Evolutionary conservation across 1,140 invertebrate species (phyloP), one percentile per base, ranked within the genome.

Genomic region (Tachypleus tridentatus): DNA sequence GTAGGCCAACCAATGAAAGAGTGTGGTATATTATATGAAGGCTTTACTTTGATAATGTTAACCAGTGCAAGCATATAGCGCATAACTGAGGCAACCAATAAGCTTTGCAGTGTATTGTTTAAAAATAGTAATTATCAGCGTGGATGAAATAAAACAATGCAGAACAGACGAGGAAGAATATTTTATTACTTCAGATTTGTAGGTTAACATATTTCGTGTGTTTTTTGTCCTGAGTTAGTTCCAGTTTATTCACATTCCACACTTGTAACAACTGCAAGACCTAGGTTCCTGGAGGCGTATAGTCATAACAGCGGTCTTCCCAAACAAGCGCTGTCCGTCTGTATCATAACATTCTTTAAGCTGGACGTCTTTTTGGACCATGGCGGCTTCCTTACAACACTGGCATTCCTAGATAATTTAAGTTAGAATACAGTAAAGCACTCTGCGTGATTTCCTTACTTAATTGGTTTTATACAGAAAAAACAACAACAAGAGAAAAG

Each of bases 241-340:
- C 29, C 29, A 29, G 2, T 29, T 29, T 29, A 62, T 57, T 64
- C 54, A 69, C 11, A 64, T 51, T 51, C 89, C 88, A 75, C 91
- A 93, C 77, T 91, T 91, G 76, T 84, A 88, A 74, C 91, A 94
- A 78, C 88, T 88, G 77, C 91, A 94, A 70, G 93, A 89, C 29
- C 85, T 84, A 1, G 91, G 91, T 77, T 93, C 90, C 60, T 85
- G 81, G 56, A 94, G 78, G 70, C 86, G 87, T 10, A 93, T 83
- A 70, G 89, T 85, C 86, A 93, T 88, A 0, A 81, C 79, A 47
- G 85, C 84, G 60, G 76, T 76, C 51, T 84, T 81, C 5, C 82
- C 79, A 29, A 80, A 83, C 59, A 93, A 76, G 70, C 87, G 81
- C 4, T 87, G 79, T 2, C 91, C 91, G 76, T 93, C 89, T 4